phyloP scores from a whole-genome alignment of 2,113 vertebrate genomes.

The Ailuropoda melanoleuca region DNA sequence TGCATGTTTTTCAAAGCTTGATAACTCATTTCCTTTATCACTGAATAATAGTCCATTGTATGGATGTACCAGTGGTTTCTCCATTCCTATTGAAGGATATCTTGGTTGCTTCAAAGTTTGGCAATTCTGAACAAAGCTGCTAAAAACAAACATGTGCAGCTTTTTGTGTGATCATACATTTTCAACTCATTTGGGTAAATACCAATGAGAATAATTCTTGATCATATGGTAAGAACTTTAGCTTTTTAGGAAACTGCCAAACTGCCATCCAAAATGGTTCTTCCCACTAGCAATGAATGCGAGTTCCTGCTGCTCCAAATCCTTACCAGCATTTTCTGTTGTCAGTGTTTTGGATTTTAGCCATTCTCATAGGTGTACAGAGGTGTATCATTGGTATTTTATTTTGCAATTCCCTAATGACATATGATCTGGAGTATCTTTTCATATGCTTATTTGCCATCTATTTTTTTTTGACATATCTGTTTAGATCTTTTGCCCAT shows the following conservation, averaged over 20 bases:
- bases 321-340: neutral
- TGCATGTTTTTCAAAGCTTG: neutral
- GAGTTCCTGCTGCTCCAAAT: neutral
- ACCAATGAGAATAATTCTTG: neutral
- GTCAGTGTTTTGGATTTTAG: neutral
- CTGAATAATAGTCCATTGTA: neutral
- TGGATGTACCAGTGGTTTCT: neutral
- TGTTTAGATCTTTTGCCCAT: neutral
- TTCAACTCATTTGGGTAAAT: neutral
- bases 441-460: neutral
- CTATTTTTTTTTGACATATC: neutral
- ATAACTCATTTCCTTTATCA: neutral
- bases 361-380: neutral
- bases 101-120: neutral
- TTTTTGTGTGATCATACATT: neutral
- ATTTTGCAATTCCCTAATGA: neutral
- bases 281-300: neutral
- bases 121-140: neutral
- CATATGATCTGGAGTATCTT: neutral
- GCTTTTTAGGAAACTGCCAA: neutral
- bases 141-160: neutral
- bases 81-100: neutral
- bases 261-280: neutral
- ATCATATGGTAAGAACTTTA: neutral
- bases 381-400: neutral